Evolutionary conservation across 2,888 invertebrate genomes (phyloP).

Genomic region (Andrena marginata): DNA sequence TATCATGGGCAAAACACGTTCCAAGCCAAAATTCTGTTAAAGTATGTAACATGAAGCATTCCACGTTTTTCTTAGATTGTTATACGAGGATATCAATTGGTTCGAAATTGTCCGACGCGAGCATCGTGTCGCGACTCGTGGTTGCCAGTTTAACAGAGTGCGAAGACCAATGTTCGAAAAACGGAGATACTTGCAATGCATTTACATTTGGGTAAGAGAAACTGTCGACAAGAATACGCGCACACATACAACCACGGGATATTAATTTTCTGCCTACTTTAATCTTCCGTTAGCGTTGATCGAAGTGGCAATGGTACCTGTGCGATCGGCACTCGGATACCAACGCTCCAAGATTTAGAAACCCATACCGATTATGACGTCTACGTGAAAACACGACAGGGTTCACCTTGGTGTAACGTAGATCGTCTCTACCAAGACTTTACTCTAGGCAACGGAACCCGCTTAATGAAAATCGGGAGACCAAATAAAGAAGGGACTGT

Average conservation of each 20-base stretch:
- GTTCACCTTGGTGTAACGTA: constrained; percentile 24
- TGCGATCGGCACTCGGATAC: constrained; percentile 86
- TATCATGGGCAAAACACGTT: background rate
- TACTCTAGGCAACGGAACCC: background rate
- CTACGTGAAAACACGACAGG: constrained; percentile 85
- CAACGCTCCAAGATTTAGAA: constrained; percentile 86
- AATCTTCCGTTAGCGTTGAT: constrained; percentile 85
- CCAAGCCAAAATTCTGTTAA: background rate
- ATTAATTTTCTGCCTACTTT: background rate
- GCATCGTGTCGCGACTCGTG: constrained; percentile 82
- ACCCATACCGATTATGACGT: constrained; percentile 88
- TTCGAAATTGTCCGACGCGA: constrained; percentile 83
- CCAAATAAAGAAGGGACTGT: background rate
- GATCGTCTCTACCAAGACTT: background rate
- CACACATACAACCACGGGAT: background rate
- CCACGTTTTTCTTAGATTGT: constrained; percentile 84
- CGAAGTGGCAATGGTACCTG: constrained; percentile 88
- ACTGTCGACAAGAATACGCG: background rate
- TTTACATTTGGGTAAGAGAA: constrained; percentile 86
- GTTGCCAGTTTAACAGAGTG: constrained; percentile 85
- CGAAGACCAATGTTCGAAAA: constrained; percentile 85
- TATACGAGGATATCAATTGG: constrained; percentile 86
- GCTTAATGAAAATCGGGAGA: background rate
- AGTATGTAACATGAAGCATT: background rate
- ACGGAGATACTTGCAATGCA: constrained; percentile 84